Base-by-base conservation (phyloP, 2,797 vertebrate species). In the Enteromius treurensis region DNA sequence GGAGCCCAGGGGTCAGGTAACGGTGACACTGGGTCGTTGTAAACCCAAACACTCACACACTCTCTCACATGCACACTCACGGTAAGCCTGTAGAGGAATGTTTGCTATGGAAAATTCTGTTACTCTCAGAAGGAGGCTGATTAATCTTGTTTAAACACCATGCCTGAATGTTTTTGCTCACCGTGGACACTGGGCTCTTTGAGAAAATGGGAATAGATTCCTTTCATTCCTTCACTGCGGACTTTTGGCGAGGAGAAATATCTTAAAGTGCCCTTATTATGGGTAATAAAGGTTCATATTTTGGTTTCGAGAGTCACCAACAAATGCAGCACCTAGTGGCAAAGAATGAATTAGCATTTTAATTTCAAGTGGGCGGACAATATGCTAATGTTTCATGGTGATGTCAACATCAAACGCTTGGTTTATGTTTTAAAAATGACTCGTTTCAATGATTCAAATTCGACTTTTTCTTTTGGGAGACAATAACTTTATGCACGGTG, bases 1-100 rank as follows among this genome's bases (percentile, higher is more conserved):
- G 70, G 74, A 77, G 49, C 9, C 73, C 73, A 55, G 65, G 47
- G 81, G 71, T 82, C 81, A 82, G 81, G 81, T 77, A 82, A 82
- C 62, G 49, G 62, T 82, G 80, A 65, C 70, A 81, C 10, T 81
- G 53, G 40, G 53, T 47, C 37, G 1, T 62, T 71, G 53, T 81
- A 60, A 49, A 8, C 68, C 40, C 69, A 81, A 17, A 74, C 69
- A 67, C 60, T 32, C 68, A 70, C 40, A 45, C 65, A 64, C 76
- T 67, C 71, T 15, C n/a, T n/a, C 34, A 75, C 60, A 76, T 76
- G 71, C 81, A 55, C 23, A 10, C 62, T 76, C 80, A 82, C 15
- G n/a, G n/a, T 40, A 37, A 67, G 45, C n/a, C 62, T 76, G 71
- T 76, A 55, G 6, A 0, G 40, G 19, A 55, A 49, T 23, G 79